Percentiles rank a stretch among this genome's conserved stretches.
These are phyloP conservation scores for Andrena flavipes DNA, from an alignment of 2,888 invertebrate species.

Conservation along the genomic window DNA sequence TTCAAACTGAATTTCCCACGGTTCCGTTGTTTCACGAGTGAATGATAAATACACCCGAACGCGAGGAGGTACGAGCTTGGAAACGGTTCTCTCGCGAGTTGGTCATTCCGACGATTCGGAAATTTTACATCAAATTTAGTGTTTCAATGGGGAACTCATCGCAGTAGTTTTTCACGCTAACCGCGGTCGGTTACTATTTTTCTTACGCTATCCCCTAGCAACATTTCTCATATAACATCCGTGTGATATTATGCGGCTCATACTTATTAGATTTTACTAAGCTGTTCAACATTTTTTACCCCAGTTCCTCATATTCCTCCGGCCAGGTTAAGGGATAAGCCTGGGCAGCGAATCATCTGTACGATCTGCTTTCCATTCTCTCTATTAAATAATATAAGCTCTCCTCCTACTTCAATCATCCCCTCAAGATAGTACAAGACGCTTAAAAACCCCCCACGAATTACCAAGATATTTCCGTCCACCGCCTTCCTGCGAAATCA, in stretches of 20 bases:
- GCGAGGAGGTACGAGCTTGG: conserved; percentile 15
- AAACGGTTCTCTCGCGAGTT: conserved; percentile 21
- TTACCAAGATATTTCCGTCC: no score
- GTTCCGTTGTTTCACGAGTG: conserved; percentile 11
- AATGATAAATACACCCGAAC: conserved; percentile 38
- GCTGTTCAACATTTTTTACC: not conserved
- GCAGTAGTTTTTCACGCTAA: conserved; percentile 6
- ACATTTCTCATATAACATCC: not conserved
- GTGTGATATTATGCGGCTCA: not conserved
- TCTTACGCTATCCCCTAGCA: not conserved
- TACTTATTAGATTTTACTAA: not conserved
- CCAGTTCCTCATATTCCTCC: not conserved
- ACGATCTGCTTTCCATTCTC: no score
- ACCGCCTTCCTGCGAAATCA: no score
- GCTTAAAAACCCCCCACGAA: not conserved
- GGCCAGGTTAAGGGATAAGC: no score
- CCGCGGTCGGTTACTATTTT: conserved; percentile 28
- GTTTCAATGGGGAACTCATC: conserved; percentile 4
- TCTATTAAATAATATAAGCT: no score
- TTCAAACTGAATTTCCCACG: not conserved
- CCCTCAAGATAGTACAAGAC: not conserved
- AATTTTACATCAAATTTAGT: conserved; percentile 45
- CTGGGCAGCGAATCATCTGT: no score
- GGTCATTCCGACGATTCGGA: conserved; percentile 27
- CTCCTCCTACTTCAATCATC: no score